These are phyloP conservation scores for Chascanopsetta lugubris DNA, from an alignment of 2,113 vertebrate genomes.

Conservation along the genomic window DNA sequence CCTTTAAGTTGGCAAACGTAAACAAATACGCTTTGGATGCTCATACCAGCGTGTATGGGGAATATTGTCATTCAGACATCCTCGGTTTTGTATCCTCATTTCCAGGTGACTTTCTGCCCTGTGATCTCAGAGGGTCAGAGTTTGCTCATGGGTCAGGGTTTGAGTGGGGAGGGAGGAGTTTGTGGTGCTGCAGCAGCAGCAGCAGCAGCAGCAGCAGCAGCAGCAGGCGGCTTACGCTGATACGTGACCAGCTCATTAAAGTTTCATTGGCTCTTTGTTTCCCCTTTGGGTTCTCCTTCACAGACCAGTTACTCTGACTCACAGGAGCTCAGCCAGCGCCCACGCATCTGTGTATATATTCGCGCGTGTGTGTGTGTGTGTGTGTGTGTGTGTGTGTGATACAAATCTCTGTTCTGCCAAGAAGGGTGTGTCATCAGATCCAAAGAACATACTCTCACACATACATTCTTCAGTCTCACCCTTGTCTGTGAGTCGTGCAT, in stretches of 20 bases:
- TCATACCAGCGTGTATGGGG: neutral
- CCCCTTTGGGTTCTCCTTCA: slow-evolving; percentile 76
- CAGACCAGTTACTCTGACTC: slow-evolving; percentile 76
- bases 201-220: slow-evolving; percentile 34
- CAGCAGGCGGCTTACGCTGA: slow-evolving; percentile 36
- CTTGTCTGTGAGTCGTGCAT: neutral
- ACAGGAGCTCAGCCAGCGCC: slow-evolving; percentile 73
- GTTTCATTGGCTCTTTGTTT: slow-evolving; percentile 83
- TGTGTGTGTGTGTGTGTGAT: slow-evolving; percentile 20
- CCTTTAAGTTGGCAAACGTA: neutral
- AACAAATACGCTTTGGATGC: neutral
- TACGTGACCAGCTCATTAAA: slow-evolving; percentile 70
- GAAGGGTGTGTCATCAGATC: no score
- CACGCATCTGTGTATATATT: slow-evolving; percentile 64
- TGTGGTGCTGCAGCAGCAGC: slow-evolving; percentile 30
- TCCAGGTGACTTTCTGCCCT: neutral
- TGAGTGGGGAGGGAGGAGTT: slow-evolving; percentile 21
- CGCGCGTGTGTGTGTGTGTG: slow-evolving; percentile 62
- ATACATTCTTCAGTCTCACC: neutral
- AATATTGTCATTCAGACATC: slow-evolving; percentile 30
- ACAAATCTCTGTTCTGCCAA: no score
- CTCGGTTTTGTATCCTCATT: slow-evolving; percentile 20
- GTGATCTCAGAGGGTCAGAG: slow-evolving; percentile 8
- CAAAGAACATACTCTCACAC: neutral
- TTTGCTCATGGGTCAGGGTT: slow-evolving; percentile 3